Percentiles rank a stretch among this genome's conserved stretches.
phyloP scores from a whole-genome alignment of 2,888 invertebrate species.

The Orthonychiurus folsomi region DNA sequence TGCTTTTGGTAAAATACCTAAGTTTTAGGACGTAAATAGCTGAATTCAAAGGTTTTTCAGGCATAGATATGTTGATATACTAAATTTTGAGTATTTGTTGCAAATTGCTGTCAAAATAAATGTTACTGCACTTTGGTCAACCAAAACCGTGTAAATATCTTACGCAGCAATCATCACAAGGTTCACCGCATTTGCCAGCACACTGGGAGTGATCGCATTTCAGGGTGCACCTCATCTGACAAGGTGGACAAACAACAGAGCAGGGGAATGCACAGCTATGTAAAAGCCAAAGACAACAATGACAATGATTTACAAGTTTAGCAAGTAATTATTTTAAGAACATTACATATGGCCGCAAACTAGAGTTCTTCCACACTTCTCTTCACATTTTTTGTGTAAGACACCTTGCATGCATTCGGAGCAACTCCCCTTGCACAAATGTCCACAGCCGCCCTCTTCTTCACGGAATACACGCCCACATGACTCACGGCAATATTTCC shows the following conservation, averaged over 20 bases:
- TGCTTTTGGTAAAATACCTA: neutral
- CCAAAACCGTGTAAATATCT: no score
- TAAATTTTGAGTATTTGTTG: no score
- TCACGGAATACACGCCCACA: slow-evolving; percentile 13
- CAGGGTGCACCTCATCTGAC: slow-evolving; percentile 30
- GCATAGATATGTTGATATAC: no score
- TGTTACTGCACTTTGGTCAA: no score
- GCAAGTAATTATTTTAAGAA: no score
- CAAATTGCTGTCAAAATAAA: no score
- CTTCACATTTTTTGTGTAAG: slow-evolving; percentile 52
- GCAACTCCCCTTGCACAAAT: slow-evolving; percentile 44
- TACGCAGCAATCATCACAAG: slow-evolving; percentile 23
- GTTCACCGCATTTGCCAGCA: slow-evolving; percentile 28
- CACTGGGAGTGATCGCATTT: slow-evolving; percentile 30
- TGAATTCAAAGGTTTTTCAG: no score
- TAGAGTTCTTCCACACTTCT: slow-evolving; percentile 51
- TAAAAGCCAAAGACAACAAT: slow-evolving; percentile 14
- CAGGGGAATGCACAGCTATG: slow-evolving; percentile 41
- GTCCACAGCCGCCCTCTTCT: slow-evolving; percentile 9
- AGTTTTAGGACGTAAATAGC: no score
- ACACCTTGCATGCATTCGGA: slow-evolving; percentile 51
- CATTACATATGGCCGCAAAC: slow-evolving; percentile 57
- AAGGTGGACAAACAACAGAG: slow-evolving; percentile 41
- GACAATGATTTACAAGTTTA: no score
- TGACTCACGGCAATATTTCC: slow-evolving; percentile 16